Evolutionary conservation across 2,113 vertebrate genomes (phyloP).

Genomic region (Zingel zingel): DNA sequence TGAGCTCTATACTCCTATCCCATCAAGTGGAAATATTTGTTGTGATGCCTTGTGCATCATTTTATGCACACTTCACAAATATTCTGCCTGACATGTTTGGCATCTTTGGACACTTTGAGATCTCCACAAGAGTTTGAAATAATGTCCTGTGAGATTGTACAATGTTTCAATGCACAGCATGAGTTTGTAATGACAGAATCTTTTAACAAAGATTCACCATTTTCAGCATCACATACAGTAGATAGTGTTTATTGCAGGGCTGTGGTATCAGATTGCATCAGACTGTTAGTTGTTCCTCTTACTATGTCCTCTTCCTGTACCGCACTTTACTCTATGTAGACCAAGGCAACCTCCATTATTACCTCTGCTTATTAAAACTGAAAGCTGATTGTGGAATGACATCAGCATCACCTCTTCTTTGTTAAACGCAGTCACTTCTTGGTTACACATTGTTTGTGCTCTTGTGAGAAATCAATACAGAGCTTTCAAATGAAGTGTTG

Average conservation of each 20-base stretch:
- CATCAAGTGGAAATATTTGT: background rate
- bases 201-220: background rate
- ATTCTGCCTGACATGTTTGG: background rate
- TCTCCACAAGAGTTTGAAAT: background rate
- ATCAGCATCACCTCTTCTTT: conserved; percentile 33
- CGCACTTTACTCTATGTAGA: background rate
- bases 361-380: conserved; percentile 5
- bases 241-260: background rate
- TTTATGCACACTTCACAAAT: background rate
- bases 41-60: background rate
- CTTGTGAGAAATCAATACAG: conserved; percentile 22
- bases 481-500: background rate
- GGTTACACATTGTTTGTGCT: background rate
- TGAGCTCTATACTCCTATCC: background rate
- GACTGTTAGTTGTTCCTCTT: background rate
- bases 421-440: conserved; percentile 35
- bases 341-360: too few relatives aligned
- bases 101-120: background rate
- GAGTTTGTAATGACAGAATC: background rate
- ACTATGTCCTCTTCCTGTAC: background rate
- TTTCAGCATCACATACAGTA: background rate
- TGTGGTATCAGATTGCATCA: background rate
- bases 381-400: conserved; percentile 34
- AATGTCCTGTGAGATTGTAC: too few relatives aligned
- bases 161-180: background rate